A percentile compares a stretch with the other conserved stretches of the same genome.
These are phyloP conservation scores for Folsomia candida DNA, from an alignment of 2,888 invertebrate species.

Conservation along the genomic window DNA sequence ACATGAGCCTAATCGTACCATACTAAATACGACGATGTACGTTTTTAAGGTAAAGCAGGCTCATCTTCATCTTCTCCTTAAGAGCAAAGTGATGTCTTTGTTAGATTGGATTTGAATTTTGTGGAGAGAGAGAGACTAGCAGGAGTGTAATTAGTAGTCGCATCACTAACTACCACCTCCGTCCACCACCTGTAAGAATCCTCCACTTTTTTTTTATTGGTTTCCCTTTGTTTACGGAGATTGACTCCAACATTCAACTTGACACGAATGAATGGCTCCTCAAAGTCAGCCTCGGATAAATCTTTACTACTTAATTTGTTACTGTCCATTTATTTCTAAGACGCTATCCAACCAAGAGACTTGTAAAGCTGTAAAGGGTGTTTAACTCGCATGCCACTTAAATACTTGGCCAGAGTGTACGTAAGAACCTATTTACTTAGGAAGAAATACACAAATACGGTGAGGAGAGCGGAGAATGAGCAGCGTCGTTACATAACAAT, in stretches of 20 bases:
- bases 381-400: too few species aligned
- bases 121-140: not conserved
- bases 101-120: slow-evolving; percentile 4
- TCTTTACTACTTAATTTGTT: slow-evolving; percentile 5
- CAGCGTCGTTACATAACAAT: too few species aligned
- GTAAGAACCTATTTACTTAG: too few species aligned
- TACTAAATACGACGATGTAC: too few species aligned
- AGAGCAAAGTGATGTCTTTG: slow-evolving; percentile 5
- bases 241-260: not conserved
- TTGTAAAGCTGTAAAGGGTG: too few species aligned
- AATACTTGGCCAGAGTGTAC: too few species aligned
- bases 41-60: not conserved
- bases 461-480: too few species aligned
- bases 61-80: not conserved
- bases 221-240: not conserved
- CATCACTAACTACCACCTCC: not conserved
- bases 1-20: too few species aligned
- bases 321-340: not conserved
- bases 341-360: too few species aligned
- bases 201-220: not conserved
- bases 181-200: not conserved
- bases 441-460: too few species aligned
- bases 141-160: not conserved
- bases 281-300: not conserved
- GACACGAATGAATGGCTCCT: not conserved